A percentile compares a stretch with the other conserved stretches of the same genome.
phyloP scores from a whole-genome alignment of 2,888 invertebrate species.

The Cyrtodaria siliqua region DNA sequence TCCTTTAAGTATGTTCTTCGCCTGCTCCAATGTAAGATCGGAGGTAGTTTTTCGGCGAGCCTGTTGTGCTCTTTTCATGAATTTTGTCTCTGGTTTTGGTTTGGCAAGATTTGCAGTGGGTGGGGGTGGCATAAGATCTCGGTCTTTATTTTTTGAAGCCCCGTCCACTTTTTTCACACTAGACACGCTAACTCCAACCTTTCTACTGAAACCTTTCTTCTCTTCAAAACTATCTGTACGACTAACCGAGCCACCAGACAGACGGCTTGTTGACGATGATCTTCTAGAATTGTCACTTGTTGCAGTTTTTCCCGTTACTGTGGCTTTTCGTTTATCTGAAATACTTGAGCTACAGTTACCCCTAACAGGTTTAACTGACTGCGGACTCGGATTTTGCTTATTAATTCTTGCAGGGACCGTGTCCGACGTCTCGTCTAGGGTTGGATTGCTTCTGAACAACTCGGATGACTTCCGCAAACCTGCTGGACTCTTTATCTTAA shows the following conservation, averaged over 20 bases:
- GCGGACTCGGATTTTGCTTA: no score
- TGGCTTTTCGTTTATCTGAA: slow-evolving; percentile 25
- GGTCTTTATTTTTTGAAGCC: slow-evolving; percentile 48
- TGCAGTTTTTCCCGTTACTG: slow-evolving; percentile 7
- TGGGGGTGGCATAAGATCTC: slow-evolving; percentile 74
- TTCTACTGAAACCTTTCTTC: no score
- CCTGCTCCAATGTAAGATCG: slow-evolving; percentile 78
- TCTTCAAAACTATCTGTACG: slow-evolving; percentile 27
- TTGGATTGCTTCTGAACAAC: no score
- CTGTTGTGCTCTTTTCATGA: slow-evolving; percentile 67
- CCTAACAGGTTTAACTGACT: no score
- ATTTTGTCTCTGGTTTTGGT: slow-evolving; percentile 60
- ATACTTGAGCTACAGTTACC: no score
- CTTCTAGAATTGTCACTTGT: slow-evolving; percentile 23
- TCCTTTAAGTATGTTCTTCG: slow-evolving; percentile 79
- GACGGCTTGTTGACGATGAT: slow-evolving; percentile 30
- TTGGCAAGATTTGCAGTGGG: slow-evolving; percentile 50
- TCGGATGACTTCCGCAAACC: no score
- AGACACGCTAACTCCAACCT: no score
- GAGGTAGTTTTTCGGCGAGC: slow-evolving; percentile 67
- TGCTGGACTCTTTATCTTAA: slow-evolving; percentile 40
- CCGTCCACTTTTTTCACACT: slow-evolving; percentile 26
- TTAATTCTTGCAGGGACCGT: no score
- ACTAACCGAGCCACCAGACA: slow-evolving; percentile 17
- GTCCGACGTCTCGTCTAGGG: no score